Conservation (phyloP, 2,888 invertebrate genomes). For the Thysanoteuthis rhombus region DNA sequence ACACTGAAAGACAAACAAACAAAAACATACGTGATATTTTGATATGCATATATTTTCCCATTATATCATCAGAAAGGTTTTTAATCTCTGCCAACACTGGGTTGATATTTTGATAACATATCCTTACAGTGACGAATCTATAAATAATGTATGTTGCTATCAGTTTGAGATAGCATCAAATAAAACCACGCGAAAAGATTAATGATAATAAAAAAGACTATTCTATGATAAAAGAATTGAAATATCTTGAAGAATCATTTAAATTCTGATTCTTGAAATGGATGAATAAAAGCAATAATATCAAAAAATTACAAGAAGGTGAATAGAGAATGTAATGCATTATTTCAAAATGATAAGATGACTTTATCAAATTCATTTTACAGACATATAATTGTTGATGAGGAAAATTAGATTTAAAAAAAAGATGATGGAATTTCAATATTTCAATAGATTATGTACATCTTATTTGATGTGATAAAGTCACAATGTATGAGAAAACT, state of each 20-base stretch:
- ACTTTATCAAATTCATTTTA: not conserved
- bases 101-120: not conserved
- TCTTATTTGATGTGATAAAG: not conserved
- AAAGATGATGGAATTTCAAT: not conserved
- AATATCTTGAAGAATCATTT: not conserved
- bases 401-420: slow-evolving; percentile 12
- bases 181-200: not conserved
- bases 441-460: not conserved
- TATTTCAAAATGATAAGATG: not conserved
- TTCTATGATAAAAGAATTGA: not conserved
- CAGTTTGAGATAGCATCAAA: not conserved
- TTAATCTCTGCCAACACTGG: not conserved
- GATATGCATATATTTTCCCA: not conserved
- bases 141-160: not conserved
- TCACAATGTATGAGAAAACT: not conserved
- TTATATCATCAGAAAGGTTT: no score
- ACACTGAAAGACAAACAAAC: not conserved
- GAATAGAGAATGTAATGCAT: not conserved
- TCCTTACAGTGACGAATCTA: not conserved
- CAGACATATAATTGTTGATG: not conserved
- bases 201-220: not conserved
- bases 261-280: not conserved
- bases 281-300: not conserved
- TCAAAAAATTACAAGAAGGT: not conserved
- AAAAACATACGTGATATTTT: not conserved